A percentile compares a stretch with the other conserved stretches of the same genome.
These are phyloP conservation scores for Venustoraphidia nigricollis DNA, from an alignment of 2,888 invertebrate genomes.

Conservation along the genomic window DNA sequence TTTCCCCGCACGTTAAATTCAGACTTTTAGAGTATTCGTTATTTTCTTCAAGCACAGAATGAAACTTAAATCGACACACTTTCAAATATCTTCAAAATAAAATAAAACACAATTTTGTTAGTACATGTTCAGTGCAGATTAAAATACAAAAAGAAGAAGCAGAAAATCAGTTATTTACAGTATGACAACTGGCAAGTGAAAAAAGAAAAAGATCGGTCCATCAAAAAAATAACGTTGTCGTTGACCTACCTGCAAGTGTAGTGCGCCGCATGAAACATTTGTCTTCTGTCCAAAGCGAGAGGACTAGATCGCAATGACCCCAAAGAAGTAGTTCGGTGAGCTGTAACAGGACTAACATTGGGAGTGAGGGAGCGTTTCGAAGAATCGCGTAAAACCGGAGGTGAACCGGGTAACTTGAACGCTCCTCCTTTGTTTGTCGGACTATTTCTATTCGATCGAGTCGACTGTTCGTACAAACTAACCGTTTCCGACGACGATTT, in stretches of 20 bases:
- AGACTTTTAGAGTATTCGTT: no score
- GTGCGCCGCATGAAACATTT: constrained; percentile 14
- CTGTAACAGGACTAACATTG: background rate
- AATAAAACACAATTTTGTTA: no score
- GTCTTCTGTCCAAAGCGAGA: constrained; percentile 5
- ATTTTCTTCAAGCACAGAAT: no score
- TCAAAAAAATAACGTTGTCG: constrained; percentile 9
- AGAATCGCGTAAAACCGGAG: constrained; percentile 13
- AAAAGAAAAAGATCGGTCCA: background rate
- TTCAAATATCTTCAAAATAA: no score
- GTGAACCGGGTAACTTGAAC: constrained; percentile 19
- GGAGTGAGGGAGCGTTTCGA: background rate
- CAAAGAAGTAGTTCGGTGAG: constrained; percentile 19
- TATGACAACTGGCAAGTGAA: no score
- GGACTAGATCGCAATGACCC: constrained; percentile 21
- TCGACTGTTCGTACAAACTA: constrained; percentile 14
- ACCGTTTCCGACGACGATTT: constrained; percentile 5
- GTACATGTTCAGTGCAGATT: no score
- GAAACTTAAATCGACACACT: no score
- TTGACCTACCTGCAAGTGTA: constrained; percentile 29
- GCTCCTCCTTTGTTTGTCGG: constrained; percentile 13
- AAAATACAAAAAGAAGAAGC: no score
- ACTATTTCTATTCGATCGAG: constrained; percentile 14
- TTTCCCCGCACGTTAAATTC: no score
- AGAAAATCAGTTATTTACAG: no score